Conservation (phyloP, 2,797 vertebrate species). For the Fistularia commersonii region DNA sequence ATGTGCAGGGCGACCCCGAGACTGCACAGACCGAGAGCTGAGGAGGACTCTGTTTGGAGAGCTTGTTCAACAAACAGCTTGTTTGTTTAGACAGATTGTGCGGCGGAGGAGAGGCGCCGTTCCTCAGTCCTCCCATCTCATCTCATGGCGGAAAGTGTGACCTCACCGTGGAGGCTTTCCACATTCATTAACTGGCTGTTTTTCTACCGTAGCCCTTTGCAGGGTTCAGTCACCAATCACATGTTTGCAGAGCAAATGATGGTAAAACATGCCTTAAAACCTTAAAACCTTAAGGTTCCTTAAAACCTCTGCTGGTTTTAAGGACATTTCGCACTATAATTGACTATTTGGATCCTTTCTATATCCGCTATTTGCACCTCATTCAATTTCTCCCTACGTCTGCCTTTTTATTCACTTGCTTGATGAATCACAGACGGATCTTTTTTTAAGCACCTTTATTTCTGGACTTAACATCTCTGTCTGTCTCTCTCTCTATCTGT, state of each 20-base stretch:
- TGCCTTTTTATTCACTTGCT: background rate
- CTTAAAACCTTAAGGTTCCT: too few relatives aligned
- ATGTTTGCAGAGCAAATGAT: too few relatives aligned
- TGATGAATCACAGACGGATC: background rate
- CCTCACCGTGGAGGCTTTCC: slow-evolving; percentile 4
- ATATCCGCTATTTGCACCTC: background rate
- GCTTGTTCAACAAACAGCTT: slow-evolving; percentile 31
- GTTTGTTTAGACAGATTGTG: slow-evolving; percentile 18
- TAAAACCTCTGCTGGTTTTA: background rate
- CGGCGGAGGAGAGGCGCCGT: slow-evolving; percentile 3
- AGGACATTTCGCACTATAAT: slow-evolving; percentile 1
- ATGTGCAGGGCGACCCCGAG: slow-evolving; percentile 1
- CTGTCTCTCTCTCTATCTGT: slow-evolving; percentile 64
- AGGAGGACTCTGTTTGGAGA: slow-evolving; percentile 21
- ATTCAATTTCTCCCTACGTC: background rate
- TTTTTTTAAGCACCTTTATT: background rate
- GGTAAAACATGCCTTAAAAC: too few relatives aligned
- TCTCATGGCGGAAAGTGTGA: slow-evolving; percentile 1
- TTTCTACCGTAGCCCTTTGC: background rate
- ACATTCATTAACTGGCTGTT: slow-evolving; percentile 7
- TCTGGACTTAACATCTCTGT: slow-evolving; percentile 44
- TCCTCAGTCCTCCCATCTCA: background rate
- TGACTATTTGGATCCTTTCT: background rate
- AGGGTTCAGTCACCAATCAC: too few relatives aligned
- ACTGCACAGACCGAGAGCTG: slow-evolving; percentile 15